A percentile compares a stretch with the other conserved stretches of the same genome.
Conservation (phyloP, 2,888 invertebrate genomes). For the Leptinotarsa haldemani region DNA sequence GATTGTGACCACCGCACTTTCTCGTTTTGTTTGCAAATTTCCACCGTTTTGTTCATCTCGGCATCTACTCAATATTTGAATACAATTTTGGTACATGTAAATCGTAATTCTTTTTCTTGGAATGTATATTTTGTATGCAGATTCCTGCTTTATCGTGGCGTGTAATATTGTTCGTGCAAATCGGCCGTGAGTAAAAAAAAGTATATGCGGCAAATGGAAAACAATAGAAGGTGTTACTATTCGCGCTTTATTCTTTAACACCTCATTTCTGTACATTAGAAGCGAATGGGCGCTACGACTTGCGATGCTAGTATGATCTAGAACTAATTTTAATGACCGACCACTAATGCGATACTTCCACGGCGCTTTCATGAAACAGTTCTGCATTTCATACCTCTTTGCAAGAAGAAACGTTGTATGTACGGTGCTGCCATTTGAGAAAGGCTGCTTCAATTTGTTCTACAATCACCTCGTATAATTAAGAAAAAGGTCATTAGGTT, state of each 20-base stretch:
- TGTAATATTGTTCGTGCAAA: slow-evolving; percentile 57
- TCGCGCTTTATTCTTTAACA: slow-evolving; percentile 48
- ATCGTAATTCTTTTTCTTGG: slow-evolving; percentile 52
- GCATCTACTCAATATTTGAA: slow-evolving; percentile 60
- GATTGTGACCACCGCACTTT: slow-evolving; percentile 39
- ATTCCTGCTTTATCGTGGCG: slow-evolving; percentile 55
- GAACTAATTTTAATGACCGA: slow-evolving; percentile 33
- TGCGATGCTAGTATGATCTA: slow-evolving; percentile 15
- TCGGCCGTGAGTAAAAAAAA: slow-evolving; percentile 51
- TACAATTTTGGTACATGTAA: slow-evolving; percentile 64
- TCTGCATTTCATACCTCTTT: background rate
- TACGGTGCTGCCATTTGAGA: too few relatives aligned
- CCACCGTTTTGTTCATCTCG: slow-evolving; percentile 51
- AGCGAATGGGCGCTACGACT: slow-evolving; percentile 4
- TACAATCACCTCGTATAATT: too few relatives aligned
- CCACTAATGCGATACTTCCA: slow-evolving; percentile 31
- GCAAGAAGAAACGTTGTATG: too few relatives aligned
- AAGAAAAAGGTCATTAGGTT: too few relatives aligned
- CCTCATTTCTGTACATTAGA: slow-evolving; percentile 38
- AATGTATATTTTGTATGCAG: slow-evolving; percentile 59
- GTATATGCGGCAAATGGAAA: slow-evolving; percentile 52
- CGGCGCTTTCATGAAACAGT: slow-evolving; percentile 19
- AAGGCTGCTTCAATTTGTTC: too few relatives aligned
- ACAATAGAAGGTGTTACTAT: slow-evolving; percentile 60
- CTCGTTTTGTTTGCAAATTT: slow-evolving; percentile 58